phyloP scores from a whole-genome alignment of 2,888 invertebrate genomes.

The Ypsolopha sequella region DNA sequence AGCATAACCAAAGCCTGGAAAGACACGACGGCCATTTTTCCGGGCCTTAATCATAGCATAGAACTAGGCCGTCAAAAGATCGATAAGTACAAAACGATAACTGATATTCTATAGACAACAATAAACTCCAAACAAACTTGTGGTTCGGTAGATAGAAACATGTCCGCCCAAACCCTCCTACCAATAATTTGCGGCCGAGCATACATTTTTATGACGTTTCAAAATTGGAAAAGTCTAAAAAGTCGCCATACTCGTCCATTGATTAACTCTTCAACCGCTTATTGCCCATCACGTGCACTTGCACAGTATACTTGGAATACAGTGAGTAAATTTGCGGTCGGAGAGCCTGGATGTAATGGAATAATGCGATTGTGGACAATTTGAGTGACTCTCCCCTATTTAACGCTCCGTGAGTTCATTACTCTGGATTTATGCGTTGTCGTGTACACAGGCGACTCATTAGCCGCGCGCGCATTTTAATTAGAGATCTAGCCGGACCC shows the following conservation, averaged over 20 bases:
- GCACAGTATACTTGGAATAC: neutral
- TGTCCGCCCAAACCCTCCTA: neutral
- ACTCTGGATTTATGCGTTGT: constrained; percentile 60
- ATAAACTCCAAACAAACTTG: neutral
- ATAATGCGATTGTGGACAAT: constrained; percentile 64
- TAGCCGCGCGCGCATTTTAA: constrained; percentile 53
- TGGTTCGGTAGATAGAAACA: neutral
- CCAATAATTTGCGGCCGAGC: too few species aligned
- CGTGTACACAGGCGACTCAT: constrained; percentile 55
- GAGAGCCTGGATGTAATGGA: constrained; percentile 46
- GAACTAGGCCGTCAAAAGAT: neutral
- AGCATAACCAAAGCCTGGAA: too few species aligned
- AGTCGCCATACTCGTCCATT: neutral
- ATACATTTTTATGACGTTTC: neutral
- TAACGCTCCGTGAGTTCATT: constrained; percentile 60
- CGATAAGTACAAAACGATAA: neutral
- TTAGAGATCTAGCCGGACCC: constrained; percentile 39
- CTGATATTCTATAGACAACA: neutral
- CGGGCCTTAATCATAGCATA: neutral
- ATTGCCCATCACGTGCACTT: neutral
- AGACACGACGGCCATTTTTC: neutral
- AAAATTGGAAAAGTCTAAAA: neutral
- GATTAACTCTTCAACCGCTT: neutral
- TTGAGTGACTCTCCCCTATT: constrained; percentile 59
- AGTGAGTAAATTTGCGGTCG: neutral